These are phyloP conservation scores for Pholis gunnellus DNA, from an alignment of 2,113 vertebrate genomes.

Conservation along the genomic window DNA sequence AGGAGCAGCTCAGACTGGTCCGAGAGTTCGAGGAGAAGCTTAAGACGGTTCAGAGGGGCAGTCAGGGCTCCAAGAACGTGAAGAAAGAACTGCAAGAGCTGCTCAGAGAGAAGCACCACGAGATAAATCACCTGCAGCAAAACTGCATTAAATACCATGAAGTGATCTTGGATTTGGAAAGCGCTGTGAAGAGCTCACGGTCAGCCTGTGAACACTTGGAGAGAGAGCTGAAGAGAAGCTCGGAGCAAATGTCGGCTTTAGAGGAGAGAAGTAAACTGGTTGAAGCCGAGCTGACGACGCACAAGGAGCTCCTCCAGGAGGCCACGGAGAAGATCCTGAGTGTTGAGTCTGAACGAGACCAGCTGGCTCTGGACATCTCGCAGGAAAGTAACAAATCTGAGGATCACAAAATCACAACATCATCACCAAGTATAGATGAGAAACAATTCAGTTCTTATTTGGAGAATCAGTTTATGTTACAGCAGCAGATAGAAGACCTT, in stretches of 20 bases:
- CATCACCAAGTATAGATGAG: slow-evolving; percentile 65
- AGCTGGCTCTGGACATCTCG: slow-evolving; percentile 73
- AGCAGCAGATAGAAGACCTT: slow-evolving; percentile 75
- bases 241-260: slow-evolving; percentile 66
- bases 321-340: slow-evolving; percentile 69
- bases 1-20: slow-evolving; percentile 85
- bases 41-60: slow-evolving; percentile 85
- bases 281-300: slow-evolving; percentile 71
- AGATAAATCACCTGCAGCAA: slow-evolving; percentile 89
- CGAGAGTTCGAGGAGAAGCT: slow-evolving; percentile 88
- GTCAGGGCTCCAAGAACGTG: slow-evolving; percentile 84
- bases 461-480: slow-evolving; percentile 74
- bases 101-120: slow-evolving; percentile 90
- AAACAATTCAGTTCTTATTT: slow-evolving; percentile 71
- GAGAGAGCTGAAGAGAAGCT: slow-evolving; percentile 76
- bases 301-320: slow-evolving; percentile 74
- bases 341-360: slow-evolving; percentile 78
- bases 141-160: slow-evolving; percentile 91
- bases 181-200: slow-evolving; percentile 81
- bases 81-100: slow-evolving; percentile 90
- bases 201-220: slow-evolving; percentile 75
- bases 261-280: slow-evolving; percentile 68
- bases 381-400: slow-evolving; percentile 59
- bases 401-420: neutral
- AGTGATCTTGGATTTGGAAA: slow-evolving; percentile 87